Percentiles rank a stretch among this genome's conserved stretches.
These are phyloP conservation scores for Griposia aprilina DNA, from an alignment of 2,888 invertebrate genomes.

Conservation along the genomic window DNA sequence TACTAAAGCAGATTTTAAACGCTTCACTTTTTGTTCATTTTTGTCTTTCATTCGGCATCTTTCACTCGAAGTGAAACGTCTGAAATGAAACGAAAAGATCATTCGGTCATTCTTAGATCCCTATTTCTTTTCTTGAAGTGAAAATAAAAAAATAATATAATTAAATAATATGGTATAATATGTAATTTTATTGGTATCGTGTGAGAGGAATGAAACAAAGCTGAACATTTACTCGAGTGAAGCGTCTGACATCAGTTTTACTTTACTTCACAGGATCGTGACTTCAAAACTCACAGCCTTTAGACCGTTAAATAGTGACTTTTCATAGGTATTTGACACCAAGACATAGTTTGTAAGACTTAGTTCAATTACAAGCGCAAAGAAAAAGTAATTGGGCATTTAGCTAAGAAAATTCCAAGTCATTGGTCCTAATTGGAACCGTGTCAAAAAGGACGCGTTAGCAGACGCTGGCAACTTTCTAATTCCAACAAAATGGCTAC, in stretches of 20 bases:
- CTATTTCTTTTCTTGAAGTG: too few relatives aligned
- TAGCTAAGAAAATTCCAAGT: constrained; percentile 14
- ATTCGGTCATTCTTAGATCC: too few relatives aligned
- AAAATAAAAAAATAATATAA: too few relatives aligned
- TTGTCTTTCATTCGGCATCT: not conserved
- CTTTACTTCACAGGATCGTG: too few relatives aligned
- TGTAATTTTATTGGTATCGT: not conserved
- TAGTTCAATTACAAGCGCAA: constrained; percentile 12
- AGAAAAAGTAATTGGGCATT: not conserved
- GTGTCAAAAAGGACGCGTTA: constrained; percentile 6
- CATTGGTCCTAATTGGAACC: constrained; percentile 32
- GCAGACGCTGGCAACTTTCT: not conserved
- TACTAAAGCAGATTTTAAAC: not conserved
- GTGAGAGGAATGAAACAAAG: not conserved
- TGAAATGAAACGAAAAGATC: not conserved
- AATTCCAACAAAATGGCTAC: constrained; percentile 22
- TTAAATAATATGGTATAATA: too few relatives aligned
- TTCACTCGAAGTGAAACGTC: too few relatives aligned
- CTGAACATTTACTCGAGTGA: too few relatives aligned
- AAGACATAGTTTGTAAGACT: not conserved
- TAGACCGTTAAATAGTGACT: not conserved
- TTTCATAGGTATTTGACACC: not conserved
- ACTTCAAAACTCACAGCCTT: not conserved
- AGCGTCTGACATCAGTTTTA: too few relatives aligned
- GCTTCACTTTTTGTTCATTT: not conserved